Base-by-base conservation (phyloP, 2,797 vertebrate genomes). In the Coregonus sp. region DNA sequence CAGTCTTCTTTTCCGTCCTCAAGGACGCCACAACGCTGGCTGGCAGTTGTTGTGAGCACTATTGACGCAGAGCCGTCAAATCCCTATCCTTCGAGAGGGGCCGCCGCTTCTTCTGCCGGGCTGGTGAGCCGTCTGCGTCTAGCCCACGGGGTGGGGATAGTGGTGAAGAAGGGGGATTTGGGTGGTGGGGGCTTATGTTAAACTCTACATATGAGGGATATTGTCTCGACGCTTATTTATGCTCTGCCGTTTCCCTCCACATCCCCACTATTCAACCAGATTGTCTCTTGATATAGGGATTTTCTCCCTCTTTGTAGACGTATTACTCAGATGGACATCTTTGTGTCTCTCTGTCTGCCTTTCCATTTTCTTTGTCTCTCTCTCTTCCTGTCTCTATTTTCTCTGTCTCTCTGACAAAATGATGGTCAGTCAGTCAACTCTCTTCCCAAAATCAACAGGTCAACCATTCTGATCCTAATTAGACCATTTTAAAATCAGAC, bases 381-480 rank as follows among this genome's bases (percentile, higher is more conserved):
- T 74, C 73, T 47, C 51, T 73, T 54, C 29, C 54, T 61, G 37
- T 76, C 52, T 75, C 75, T 79, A 82, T 84, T 87, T 82, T 84
- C 85, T 77, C 59, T 61, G 59, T 61, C 20, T 25, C 59, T 61
- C 25, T 25, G n/a, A 87, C 88, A 85, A 90, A 83, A 76, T 80
- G 75, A 75, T 78, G n/a, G 7, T 33, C 29, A 29, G 29, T 66
- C 7, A 65, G 25, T 25, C 25, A 65, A 63, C n/a, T 63, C 76
- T 85, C 78, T 25, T 25, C 74, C 85, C 84, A 72, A 78, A 86
- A 84, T 82, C 84, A 82, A 80, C 82, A 75, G 90, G 90, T 91
- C 88, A 91, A 86, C 83, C 81, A 54, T 74, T 84, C 86, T 90
- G 89, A 92, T 87, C 16, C 18, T 86, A 86, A 92, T 91, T 91